Base-by-base conservation (phyloP, 2,113 vertebrate genomes). In the Gallinago media region DNA sequence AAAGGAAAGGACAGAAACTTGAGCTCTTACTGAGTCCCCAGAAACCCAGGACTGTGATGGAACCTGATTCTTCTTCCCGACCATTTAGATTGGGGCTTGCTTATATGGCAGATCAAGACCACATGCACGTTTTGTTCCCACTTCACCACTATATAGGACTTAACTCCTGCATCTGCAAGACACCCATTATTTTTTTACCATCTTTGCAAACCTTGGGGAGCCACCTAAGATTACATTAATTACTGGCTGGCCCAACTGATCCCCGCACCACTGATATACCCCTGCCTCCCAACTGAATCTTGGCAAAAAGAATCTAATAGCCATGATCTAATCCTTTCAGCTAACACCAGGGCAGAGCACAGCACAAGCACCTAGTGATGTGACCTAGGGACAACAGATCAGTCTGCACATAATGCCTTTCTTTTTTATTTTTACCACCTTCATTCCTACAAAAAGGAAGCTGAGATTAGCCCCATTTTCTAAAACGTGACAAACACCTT, bases 241-340 rank as follows among this genome's bases (percentile, higher is more conserved):
- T 31, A 29, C 63, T 31, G 32, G 7, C 50, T 65, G 65, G 23
- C 44, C 36, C 56, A 63, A 26, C 3, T 16, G 52, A 66, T 8
- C 14, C 25, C 32, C 0, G 8, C 29, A 15, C n/a, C 0, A 0
- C n/a, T 18, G 52, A 9, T 0, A 0, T 9, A 47, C 16, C 22
- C 14, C 15, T 66, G 52, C 56, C 56, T 34, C 56, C 81, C 49
- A 44, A 31, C 8, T 7, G 27, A 63, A 65, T 40, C 42, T 38
- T 40, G 21, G 20, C 22, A 26, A 46, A 44, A 59, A 65, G 15
- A 58, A 65, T 16, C 26, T 2, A 32, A 61, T 1, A 49, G 40
- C 34, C 40, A 15, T 0, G 2, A 40, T 11, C 29, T 40, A 42
- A 34, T 14, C 42, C 25, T n/a, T 47, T 9, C 46, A 52, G 55